These are phyloP conservation scores for Eunapius fragilis DNA, from an alignment of 37 sponge, comb jelly and placozoan genomes.

Conservation along the genomic window DNA sequence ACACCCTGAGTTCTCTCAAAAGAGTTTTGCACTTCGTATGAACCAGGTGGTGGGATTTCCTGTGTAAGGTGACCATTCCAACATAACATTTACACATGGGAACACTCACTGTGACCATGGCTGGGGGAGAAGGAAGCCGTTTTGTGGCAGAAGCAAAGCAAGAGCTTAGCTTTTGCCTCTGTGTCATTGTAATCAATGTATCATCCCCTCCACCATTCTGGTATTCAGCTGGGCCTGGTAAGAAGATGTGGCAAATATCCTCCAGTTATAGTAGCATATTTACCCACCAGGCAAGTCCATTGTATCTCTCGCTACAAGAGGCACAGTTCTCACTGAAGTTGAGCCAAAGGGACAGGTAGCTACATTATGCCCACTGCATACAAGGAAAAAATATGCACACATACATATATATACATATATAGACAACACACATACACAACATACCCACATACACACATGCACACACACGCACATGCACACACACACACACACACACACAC, in stretches of 20 bases:
- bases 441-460: too few species aligned
- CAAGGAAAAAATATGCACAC: neutral
- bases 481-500: too few species aligned
- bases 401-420: too few species aligned
- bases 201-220: neutral
- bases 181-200: neutral
- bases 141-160: constrained; percentile 78
- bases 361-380: neutral
- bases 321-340: constrained; percentile 81
- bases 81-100: neutral
- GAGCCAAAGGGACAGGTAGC: constrained; percentile 79
- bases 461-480: too few species aligned
- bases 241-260: neutral
- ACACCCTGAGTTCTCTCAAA: constrained; percentile 64
- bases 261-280: neutral
- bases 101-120: constrained; percentile 61
- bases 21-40: constrained; percentile 82
- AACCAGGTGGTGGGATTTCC: constrained; percentile 84
- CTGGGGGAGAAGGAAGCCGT: constrained; percentile 72
- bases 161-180: constrained; percentile 8
- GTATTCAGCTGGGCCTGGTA: constrained; percentile 74
- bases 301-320: constrained; percentile 79
- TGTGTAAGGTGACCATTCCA: neutral
- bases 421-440: too few species aligned
- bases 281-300: constrained; percentile 71